Conservation (phyloP, 2,113 vertebrate genomes). For the Oceanites oceanicus region DNA sequence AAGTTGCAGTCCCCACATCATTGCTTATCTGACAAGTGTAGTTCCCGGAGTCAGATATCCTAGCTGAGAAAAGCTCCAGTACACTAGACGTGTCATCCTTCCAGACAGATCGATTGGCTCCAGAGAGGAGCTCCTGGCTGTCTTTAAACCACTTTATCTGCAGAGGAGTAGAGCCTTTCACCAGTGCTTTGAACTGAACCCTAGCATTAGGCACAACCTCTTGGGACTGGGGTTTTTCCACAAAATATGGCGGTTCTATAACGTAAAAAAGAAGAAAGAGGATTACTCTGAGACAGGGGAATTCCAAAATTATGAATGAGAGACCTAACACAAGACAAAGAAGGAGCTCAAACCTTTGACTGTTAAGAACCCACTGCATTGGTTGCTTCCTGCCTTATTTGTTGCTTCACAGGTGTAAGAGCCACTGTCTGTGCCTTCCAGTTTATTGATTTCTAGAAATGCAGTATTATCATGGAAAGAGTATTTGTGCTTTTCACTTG, state of each 20-base stretch:
- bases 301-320: not conserved
- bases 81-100: slow-evolving; percentile 89
- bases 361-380: slow-evolving; percentile 87
- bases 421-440: slow-evolving; percentile 87
- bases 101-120: slow-evolving; percentile 82
- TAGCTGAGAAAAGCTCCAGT: slow-evolving; percentile 90
- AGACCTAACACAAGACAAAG: not conserved
- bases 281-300: not conserved
- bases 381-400: slow-evolving; percentile 90
- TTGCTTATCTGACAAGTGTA: slow-evolving; percentile 93
- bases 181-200: slow-evolving; percentile 87
- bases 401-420: slow-evolving; percentile 91
- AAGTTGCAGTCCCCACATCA: slow-evolving; percentile 89
- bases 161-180: slow-evolving; percentile 89
- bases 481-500: slow-evolving; percentile 89
- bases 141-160: slow-evolving; percentile 96
- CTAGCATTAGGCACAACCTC: slow-evolving; percentile 87
- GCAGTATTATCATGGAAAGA: slow-evolving; percentile 96
- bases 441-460: slow-evolving; percentile 90
- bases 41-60: slow-evolving; percentile 86
- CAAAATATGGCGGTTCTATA: slow-evolving; percentile 90
- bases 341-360: slow-evolving; percentile 89
- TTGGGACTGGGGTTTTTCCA: slow-evolving; percentile 91
- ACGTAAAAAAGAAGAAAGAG: slow-evolving; percentile 21
- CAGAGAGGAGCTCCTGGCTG: slow-evolving; percentile 87